A percentile compares a stretch with the other conserved stretches of the same genome.
These are phyloP conservation scores for Channa striata DNA, from an alignment of 2,797 vertebrate genomes.

Conservation along the genomic window DNA sequence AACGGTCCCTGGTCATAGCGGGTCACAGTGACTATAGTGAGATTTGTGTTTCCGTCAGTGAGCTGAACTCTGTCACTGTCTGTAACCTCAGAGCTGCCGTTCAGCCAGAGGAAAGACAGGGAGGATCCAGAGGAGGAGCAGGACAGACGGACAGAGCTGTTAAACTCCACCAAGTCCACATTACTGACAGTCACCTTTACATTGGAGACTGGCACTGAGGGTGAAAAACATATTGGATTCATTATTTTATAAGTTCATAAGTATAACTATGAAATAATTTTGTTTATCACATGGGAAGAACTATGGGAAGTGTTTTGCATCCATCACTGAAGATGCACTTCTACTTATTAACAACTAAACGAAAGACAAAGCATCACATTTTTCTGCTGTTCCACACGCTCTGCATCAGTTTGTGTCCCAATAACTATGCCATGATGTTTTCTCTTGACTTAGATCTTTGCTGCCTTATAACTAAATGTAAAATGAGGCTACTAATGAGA, in stretches of 20 bases:
- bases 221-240: slow-evolving; percentile 1
- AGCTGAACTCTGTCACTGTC: slow-evolving; percentile 45
- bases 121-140: slow-evolving; percentile 64
- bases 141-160: slow-evolving; percentile 55
- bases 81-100: slow-evolving; percentile 65
- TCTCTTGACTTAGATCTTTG: no score
- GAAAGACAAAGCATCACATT: no score
- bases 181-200: slow-evolving; percentile 18
- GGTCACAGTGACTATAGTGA: slow-evolving; percentile 51
- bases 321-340: no score
- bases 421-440: no score
- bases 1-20: slow-evolving; percentile 69
- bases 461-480: no score
- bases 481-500: no score
- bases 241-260: not conserved
- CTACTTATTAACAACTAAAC: no score
- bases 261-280: no score
- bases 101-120: slow-evolving; percentile 66
- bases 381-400: no score
- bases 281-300: no score
- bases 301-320: no score
- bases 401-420: no score
- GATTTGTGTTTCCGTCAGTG: slow-evolving; percentile 23
- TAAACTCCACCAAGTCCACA: slow-evolving; percentile 67
- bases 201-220: slow-evolving; percentile 52